Evolutionary conservation across 1,140 invertebrate species (phyloP).

Genomic region (Rhopalosiphum padi): DNA sequence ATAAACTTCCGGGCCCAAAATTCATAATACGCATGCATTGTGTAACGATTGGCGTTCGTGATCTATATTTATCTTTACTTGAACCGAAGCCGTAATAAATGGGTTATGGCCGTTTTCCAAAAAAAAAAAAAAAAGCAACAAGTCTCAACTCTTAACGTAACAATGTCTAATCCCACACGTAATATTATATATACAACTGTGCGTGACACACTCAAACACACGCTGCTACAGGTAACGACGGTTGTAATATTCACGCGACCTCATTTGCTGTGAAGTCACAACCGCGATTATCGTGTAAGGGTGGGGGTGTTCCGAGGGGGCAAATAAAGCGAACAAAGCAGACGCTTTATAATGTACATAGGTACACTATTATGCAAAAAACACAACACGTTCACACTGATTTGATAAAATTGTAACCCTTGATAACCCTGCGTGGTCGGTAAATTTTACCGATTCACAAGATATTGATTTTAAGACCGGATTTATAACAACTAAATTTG

Average conservation of each 20-base stretch:
- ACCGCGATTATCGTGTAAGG: not conserved
- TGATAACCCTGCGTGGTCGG: not conserved
- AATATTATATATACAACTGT: not conserved
- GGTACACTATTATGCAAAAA: not conserved
- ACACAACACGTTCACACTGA: not conserved
- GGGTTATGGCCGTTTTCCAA: conserved; percentile 11
- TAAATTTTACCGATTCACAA: not conserved
- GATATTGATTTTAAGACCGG: not conserved
- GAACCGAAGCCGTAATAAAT: not conserved
- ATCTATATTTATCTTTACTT: not conserved
- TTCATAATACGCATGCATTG: not conserved
- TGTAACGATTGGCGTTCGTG: not conserved
- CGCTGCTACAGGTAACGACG: not conserved
- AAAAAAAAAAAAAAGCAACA: conserved; percentile 13
- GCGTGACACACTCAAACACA: not conserved
- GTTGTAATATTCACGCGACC: not conserved
- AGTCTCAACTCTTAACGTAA: not conserved
- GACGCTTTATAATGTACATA: not conserved
- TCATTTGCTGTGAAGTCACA: not conserved
- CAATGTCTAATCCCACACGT: not conserved
- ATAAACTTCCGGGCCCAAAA: conserved; percentile 13
- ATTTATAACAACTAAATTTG: not conserved
- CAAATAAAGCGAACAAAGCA: not conserved
- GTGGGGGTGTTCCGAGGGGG: no score
- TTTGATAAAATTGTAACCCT: not conserved